These are phyloP conservation scores for Promerops cafer DNA, from an alignment of 2,113 vertebrate genomes.

Conservation along the genomic window DNA sequence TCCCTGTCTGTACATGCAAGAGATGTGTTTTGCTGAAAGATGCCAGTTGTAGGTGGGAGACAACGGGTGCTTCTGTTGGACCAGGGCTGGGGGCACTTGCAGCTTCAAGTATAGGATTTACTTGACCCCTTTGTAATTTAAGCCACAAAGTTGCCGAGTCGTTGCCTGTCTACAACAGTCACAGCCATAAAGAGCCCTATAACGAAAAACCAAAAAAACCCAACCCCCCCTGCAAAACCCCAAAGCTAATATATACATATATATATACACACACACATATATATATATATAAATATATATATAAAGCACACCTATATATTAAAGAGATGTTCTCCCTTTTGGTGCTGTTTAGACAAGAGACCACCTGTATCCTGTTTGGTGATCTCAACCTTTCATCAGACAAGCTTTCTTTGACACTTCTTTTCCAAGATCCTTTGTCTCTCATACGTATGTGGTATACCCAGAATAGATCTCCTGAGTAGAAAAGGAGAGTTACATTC, in stretches of 20 bases:
- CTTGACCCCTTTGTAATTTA: neutral
- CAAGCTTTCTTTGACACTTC: neutral
- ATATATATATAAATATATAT: too few relatives aligned
- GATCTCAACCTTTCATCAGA: neutral
- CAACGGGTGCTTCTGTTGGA: neutral
- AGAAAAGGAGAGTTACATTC: neutral
- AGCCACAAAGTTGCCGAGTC: accelerated
- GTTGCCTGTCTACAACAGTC: neutral
- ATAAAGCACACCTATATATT: neutral
- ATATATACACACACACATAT: too few relatives aligned
- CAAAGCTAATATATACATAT: too few relatives aligned
- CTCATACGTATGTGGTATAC: neutral
- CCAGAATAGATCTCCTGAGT: neutral
- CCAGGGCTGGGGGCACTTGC: neutral
- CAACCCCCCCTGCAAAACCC: too few relatives aligned
- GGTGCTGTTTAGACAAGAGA: neutral
- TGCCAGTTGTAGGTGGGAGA: neutral
- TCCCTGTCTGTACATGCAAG: neutral
- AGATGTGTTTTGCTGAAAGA: neutral
- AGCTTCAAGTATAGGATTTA: neutral
- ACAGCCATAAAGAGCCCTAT: neutral
- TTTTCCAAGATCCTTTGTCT: neutral
- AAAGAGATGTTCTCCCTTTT: neutral
- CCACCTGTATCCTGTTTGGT: neutral
- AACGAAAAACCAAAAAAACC: neutral